Base-by-base conservation (phyloP, 2,113 vertebrate genomes). In the Anseranas semipalmata region DNA sequence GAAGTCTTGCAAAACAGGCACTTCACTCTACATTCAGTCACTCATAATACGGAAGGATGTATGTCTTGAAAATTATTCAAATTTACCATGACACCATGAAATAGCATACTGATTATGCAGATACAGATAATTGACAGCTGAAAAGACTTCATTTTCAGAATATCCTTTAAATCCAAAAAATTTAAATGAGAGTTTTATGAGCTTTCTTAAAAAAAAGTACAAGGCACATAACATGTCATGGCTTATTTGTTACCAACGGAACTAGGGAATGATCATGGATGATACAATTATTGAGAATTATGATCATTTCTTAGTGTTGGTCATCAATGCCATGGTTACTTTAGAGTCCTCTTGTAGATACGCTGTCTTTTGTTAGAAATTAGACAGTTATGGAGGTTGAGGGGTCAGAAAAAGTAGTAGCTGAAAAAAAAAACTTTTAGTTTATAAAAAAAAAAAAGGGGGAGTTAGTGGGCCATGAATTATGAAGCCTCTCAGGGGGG, bases 51-150 rank as follows among this genome's bases (percentile, higher is more conserved):
- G 52, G 55, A 97, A 89, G 58, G 95, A 95, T 86, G 56, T 35
- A 37, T 77, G 21, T 95, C 71, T 95, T 95, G 56, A 93, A 97
- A 94, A 88, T 80, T 71, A 75, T 84, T 96, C 73, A 76, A n/a
- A 66, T 93, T 88, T 91, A 78, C 35, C 33, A 67, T 91, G 93
- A 72, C 68, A 95, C 75, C 30, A 84, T 58, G 58, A 76, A 52
- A 15, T 73, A 83, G 58, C 46, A 80, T 52, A 78, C 22, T 59
- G 33, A 76, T 97, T 96, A 91, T 93, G 50, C 75, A 96, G 88
- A 63, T 53, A 37, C 43, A 84, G 75, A 33, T 95, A 87, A 91
- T 43, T 92, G 85, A 94, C 46, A 67, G 2, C 59, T 84, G 83
- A 95, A 97, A 95, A 97, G 13, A 9, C 33, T 91, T 84, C 1